phyloP scores from a whole-genome alignment of 2,888 invertebrate genomes.

The Apotomis betuletana region DNA sequence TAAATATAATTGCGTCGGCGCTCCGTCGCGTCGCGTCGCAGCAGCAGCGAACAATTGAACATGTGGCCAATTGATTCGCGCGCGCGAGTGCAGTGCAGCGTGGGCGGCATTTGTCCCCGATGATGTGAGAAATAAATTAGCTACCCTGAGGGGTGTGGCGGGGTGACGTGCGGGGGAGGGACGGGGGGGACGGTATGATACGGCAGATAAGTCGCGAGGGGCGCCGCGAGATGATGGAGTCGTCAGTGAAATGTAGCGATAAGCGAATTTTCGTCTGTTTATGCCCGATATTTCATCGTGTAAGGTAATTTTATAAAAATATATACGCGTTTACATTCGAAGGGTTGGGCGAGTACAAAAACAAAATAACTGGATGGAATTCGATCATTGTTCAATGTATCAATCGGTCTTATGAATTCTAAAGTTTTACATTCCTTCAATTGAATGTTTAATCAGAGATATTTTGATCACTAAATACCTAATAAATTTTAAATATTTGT shows the following conservation, averaged over 20 bases:
- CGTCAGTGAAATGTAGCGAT: constrained; percentile 28
- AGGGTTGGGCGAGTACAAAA: too few species aligned
- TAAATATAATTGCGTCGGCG: constrained; percentile 17
- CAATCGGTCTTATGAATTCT: too few species aligned
- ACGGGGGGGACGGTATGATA: background rate
- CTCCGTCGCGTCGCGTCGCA: background rate
- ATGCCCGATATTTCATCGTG: constrained; percentile 12
- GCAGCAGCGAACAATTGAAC: background rate
- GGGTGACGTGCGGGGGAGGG: background rate
- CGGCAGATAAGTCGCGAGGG: constrained; percentile 17
- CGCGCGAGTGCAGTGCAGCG: background rate
- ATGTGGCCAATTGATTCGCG: constrained; percentile 36
- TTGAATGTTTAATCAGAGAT: too few species aligned
- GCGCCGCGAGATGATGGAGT: constrained; percentile 14
- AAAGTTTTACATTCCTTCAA: too few species aligned
- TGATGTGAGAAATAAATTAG: constrained; percentile 37
- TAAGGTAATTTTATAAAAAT: constrained; percentile 11
- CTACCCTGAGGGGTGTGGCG: background rate
- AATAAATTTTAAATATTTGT: too few species aligned
- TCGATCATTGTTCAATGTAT: too few species aligned
- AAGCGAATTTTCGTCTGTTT: constrained; percentile 29
- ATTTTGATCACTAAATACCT: too few species aligned
- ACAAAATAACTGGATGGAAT: too few species aligned
- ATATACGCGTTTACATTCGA: constrained; percentile 5
- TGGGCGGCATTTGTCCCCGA: constrained; percentile 20